Percentiles rank a stretch among this genome's conserved stretches.
These are phyloP conservation scores for Theristicus caerulescens DNA, from an alignment of 2,113 vertebrate genomes.

Conservation along the genomic window DNA sequence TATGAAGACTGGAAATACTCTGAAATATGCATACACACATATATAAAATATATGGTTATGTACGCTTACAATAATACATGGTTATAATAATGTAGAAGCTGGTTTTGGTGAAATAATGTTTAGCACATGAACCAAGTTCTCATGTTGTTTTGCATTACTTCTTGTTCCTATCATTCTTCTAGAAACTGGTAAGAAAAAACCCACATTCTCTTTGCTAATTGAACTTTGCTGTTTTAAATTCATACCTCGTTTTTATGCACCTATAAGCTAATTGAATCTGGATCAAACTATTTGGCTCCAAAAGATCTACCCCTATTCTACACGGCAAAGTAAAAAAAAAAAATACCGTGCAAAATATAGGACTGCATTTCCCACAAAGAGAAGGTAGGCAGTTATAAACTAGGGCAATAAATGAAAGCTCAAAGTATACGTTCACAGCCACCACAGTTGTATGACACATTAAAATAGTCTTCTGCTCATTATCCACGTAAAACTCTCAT, in stretches of 20 bases:
- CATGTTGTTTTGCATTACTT: not conserved
- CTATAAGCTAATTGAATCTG: not conserved
- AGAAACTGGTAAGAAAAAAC: not conserved
- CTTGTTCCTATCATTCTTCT: not conserved
- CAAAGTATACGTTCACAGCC: not conserved
- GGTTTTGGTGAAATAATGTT: not conserved
- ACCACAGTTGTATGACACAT: not conserved
- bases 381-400: not conserved
- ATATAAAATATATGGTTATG: not conserved
- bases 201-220: not conserved
- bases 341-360: not conserved
- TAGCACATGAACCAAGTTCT: not conserved
- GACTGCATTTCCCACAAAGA: not conserved
- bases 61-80: not conserved
- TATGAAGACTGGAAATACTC: not conserved
- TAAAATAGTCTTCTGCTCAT: not conserved
- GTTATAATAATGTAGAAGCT: not conserved
- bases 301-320: not conserved
- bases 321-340: not conserved
- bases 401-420: not conserved
- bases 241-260: not conserved
- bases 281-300: not conserved
- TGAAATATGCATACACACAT: not conserved
- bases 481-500: not conserved
- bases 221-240: not conserved